Evolutionary conservation across 2,113 vertebrate species (phyloP).

Genomic region (Thymallus thymallus): DNA sequence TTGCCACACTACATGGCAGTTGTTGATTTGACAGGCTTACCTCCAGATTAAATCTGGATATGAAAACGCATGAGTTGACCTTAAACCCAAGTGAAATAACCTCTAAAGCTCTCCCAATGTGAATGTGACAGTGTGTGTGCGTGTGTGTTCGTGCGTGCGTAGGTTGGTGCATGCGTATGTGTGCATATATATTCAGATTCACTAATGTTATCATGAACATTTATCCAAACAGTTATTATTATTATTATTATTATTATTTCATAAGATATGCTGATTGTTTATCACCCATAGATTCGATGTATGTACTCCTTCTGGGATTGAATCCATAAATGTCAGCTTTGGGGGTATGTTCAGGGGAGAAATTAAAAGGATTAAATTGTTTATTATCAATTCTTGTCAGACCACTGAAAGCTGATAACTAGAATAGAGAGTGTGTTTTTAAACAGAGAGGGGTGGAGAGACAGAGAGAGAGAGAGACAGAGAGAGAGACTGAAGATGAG

Average conservation of each 20-base stretch:
- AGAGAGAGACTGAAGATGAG: too few relatives aligned
- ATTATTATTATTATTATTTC: too few relatives aligned
- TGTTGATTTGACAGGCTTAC: constrained; percentile 54
- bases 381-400: constrained; percentile 15
- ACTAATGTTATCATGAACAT: too few relatives aligned
- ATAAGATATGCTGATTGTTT: too few relatives aligned
- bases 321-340: not conserved
- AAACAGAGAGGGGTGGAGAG: not conserved
- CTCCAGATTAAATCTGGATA: not conserved
- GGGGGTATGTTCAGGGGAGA: not conserved
- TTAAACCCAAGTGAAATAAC: not conserved
- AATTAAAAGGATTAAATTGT: constrained; percentile 16
- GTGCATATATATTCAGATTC: too few relatives aligned
- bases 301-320: too few relatives aligned
- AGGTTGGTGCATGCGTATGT: too few relatives aligned
- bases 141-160: too few relatives aligned
- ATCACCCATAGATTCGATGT: too few relatives aligned
- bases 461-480: constrained; percentile 6
- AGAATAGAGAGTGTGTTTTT: not conserved
- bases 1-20: constrained; percentile 31
- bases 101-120: too few relatives aligned
- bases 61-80: not conserved
- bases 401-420: constrained; percentile 4
- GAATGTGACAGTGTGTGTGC: too few relatives aligned
- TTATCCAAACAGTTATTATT: too few relatives aligned